Base-by-base conservation (phyloP, 1,140 invertebrate genomes). In the Drosophila baimaii region DNA sequence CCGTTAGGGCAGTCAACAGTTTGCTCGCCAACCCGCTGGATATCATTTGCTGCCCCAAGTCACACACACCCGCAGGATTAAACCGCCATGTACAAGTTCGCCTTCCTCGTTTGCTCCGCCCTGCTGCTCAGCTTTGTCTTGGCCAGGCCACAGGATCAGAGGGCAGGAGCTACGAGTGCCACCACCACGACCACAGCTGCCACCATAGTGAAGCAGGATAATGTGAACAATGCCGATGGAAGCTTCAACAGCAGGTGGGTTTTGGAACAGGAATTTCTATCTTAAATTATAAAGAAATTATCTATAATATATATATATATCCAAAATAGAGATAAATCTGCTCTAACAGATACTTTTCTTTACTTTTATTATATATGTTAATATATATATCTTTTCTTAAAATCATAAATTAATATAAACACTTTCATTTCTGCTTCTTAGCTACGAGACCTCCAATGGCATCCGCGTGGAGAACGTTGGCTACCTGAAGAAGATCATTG, bases 381-480 rank as follows among this genome's bases (percentile, higher is more conserved):
- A n/a, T n/a, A n/a, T n/a, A n/a, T n/a, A n/a, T n/a, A n/a, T n/a
- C n/a, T n/a, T n/a, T n/a, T n/a, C n/a, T n/a, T n/a, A n/a, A n/a
- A n/a, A n/a, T n/a, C n/a, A n/a, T n/a, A n/a, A n/a, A n/a, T n/a
- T n/a, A n/a, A n/a, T n/a, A n/a, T n/a, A n/a, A n/a, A n/a, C n/a
- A n/a, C n/a, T n/a, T n/a, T n/a, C n/a, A 43, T 19, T 21, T 41
- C 31, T n/a, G n/a, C n/a, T n/a, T n/a, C 10, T n/a, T 37, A 95
- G 94, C 77, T 95, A 94, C 75, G 94, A 95, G 90, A 94, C 94
- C 23, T 94, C 93, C 1, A 95, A 95, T 79, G 95, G 95, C 25
- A 95, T 95, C 19, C 93, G 93, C 58, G 93, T 94, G 5, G 93
- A 95, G 90, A 94, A 95, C 79, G 90, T 92, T n/a, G 94, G 94